Conservation (phyloP, 2,888 invertebrate genomes). For the Rhimphoctona megacephalus region DNA sequence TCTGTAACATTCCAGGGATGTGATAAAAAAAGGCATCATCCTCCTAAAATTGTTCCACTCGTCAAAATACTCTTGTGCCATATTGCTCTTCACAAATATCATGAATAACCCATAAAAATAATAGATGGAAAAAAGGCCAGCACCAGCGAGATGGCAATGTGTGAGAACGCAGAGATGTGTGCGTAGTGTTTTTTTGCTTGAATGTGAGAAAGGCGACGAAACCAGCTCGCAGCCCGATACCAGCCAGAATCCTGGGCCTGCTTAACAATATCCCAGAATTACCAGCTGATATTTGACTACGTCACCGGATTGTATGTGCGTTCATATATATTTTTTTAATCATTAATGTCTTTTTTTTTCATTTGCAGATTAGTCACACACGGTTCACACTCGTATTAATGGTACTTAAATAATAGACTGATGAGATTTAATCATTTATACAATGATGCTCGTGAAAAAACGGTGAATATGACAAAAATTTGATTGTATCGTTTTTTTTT, state of each 20-base stretch:
- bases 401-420: conserved; percentile 33
- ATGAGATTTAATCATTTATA: conserved; percentile 24
- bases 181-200: conserved; percentile 48
- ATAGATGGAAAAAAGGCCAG: conserved; percentile 77
- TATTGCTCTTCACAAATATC: not conserved
- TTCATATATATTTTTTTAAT: conserved; percentile 68
- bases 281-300: conserved; percentile 99
- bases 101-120: conserved; percentile 18
- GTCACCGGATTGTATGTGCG: conserved; percentile 80
- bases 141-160: conserved; percentile 82
- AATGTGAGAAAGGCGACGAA: conserved; percentile 81
- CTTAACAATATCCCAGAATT: conserved; percentile 93
- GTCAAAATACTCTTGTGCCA: conserved; percentile 1
- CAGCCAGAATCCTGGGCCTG: conserved; percentile 94
- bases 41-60: conserved; percentile 6
- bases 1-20: not conserved
- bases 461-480: not conserved
- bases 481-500: not conserved
- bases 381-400: conserved; percentile 77
- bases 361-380: conserved; percentile 81
- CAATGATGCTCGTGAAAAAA: conserved; percentile 29
- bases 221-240: conserved; percentile 88
- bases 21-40: not conserved
- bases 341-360: conserved; percentile 61
- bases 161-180: conserved; percentile 78